Evolutionary conservation across 2,113 vertebrate species (phyloP), one percentile per base, ranked within the genome.

Genomic region (Datnioides undecimradiatus): DNA sequence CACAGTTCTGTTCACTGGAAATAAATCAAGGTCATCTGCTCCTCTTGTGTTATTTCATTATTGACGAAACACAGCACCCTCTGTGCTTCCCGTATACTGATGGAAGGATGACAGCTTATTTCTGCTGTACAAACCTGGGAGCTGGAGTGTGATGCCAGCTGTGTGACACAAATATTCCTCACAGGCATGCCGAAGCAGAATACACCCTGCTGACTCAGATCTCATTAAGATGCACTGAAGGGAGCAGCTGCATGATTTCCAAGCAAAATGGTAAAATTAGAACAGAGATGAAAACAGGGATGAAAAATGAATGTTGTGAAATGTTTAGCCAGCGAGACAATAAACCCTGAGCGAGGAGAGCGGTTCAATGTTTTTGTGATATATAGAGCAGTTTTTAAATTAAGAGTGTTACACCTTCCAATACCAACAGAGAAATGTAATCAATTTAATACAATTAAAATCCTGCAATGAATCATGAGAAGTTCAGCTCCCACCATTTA

Each of bases 171-270:
- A 72, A 85, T 80, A 80, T 58, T 82, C 60, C 67, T 84, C 49
- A 2, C 58, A 75, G 81, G 68, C 55, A 65, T n/a, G 51, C 66
- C 1, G 17, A 69, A 57, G 40, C 79, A 85, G 77, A 79, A 63
- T 54, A 74, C 86, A 77, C 77, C 84, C 71, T 90, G 88, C 84
- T 86, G 86, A 88, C 80, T 86, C 80, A 88, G 77, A 80, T 75
- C 80, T 85, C 77, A 90, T 85, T 83, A 79, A 31, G 79, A 90
- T 88, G 82, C 84, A 86, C 84, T 80, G 84, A 76, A 76, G 62
- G 67, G 73, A 83, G 73, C 83, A 40, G 87, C 73, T 65, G 69
- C 68, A 74, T 57, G 46, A 79, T 73, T 84, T 82, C 48, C 65
- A 48, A 58, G 60, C 69, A 84, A 84, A 82, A 72, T 41, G 55